Evolutionary conservation across 2,113 vertebrate genomes (phyloP), one percentile per base, ranked within the genome.

Genomic region (Paralichthys olivaceus): DNA sequence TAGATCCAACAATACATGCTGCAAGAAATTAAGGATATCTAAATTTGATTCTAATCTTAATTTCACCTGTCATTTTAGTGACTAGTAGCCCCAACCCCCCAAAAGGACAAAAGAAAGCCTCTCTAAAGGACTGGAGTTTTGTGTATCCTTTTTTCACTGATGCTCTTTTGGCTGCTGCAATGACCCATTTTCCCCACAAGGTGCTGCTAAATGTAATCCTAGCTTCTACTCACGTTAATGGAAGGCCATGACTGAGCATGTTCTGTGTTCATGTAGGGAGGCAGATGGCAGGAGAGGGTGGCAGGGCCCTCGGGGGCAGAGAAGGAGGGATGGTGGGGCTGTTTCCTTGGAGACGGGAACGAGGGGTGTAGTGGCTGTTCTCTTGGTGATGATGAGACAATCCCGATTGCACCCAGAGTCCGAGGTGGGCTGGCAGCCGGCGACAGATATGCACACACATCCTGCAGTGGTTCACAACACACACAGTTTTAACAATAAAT

Each of bases 201-300:
- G 19, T 51, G 19, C 8, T 12, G 11, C 25, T 73, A 56, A 4
- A 14, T 75, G 25, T 37, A n/a, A 69, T 22, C 13, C 12, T 63
- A 20, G 5, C 9, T 61, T 40, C n/a, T 19, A 79, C 96, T 96
- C 88, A 97, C 97, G 1, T 96, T 97, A 85, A 97, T 97, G 49
- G 97, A 97, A 0, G 97, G 97, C 97, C 96, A 98, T 75, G 97
- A 97, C 94, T 97, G 97, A 68, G 96, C 96, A 53, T 97, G 96
- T 83, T 98, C 97, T 0, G 94, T 75, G 72, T 69, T 87, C 72
- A 89, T 79, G 80, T 90, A 90, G 90, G 67, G 92, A 89, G 85
- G 94, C 81, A 59, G 43, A 95, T 96, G 87, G 94, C 94, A 82
- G 93, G 94, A 1, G 91, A 95, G 91, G 32, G 87, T 89, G 65